phyloP scores from a whole-genome alignment of 2,113 vertebrate genomes.

The Cyrtonyx montezumae region DNA sequence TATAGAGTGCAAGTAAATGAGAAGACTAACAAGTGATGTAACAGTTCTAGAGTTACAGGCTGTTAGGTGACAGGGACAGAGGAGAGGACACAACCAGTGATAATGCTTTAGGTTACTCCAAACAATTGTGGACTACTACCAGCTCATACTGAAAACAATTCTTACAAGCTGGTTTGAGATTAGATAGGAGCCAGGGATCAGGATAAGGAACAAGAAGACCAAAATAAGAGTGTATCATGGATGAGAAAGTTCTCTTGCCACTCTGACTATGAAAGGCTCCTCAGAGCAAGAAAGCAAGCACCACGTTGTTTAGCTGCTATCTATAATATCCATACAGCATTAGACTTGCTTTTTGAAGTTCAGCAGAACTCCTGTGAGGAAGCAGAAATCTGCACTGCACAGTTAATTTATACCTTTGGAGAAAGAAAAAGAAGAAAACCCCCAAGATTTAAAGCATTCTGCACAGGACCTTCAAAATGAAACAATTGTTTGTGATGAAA shows the following conservation, averaged over 20 bases:
- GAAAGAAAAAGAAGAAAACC: neutral
- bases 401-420: constrained; percentile 5
- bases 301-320: neutral
- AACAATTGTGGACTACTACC: neutral
- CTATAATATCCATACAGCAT: neutral
- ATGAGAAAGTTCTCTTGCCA: neutral
- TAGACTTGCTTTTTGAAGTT: neutral
- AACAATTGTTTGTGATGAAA: constrained; percentile 26
- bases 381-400: neutral
- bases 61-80: neutral
- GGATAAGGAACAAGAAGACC: neutral
- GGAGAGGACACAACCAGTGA: neutral
- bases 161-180: neutral
- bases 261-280: neutral
- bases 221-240: neutral
- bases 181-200: neutral
- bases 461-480: constrained; percentile 31
- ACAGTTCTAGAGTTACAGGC: fast-evolving
- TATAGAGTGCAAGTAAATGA: neutral
- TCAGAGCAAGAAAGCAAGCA: neutral
- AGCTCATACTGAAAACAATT: neutral
- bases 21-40: neutral
- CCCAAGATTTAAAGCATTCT: constrained; percentile 31
- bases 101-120: neutral
- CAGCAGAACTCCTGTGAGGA: neutral